phyloP scores from a whole-genome alignment of 1,140 invertebrate species.

The Achatina immaculata region DNA sequence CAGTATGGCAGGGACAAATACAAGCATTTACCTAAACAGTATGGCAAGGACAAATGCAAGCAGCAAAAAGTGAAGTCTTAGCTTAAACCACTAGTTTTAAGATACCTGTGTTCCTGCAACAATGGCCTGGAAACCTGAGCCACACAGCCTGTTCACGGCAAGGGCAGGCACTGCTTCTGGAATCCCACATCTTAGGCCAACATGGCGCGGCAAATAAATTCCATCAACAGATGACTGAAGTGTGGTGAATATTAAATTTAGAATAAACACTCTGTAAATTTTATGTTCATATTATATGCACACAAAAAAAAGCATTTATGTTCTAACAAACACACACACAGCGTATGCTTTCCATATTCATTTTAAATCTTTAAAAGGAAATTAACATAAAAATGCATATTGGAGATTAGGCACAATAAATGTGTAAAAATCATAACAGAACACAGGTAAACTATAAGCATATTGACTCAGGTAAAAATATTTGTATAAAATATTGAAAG shows the following conservation, averaged over 20 bases:
- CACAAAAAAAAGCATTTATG: neutral
- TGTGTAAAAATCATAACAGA: no score
- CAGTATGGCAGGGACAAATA: no score
- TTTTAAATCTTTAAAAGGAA: no score
- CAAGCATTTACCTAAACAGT: no score
- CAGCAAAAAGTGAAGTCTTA: neutral
- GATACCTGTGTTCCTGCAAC: constrained; percentile 89
- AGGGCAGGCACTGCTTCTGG: constrained; percentile 86
- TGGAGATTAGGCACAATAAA: no score
- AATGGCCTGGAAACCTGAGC: constrained; percentile 95
- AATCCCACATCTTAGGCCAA: constrained; percentile 85
- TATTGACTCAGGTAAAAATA: no score
- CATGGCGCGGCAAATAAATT: constrained; percentile 89
- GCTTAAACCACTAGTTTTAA: neutral
- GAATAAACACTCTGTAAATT: neutral
- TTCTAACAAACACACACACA: neutral
- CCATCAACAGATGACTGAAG: constrained; percentile 85
- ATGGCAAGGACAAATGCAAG: no score
- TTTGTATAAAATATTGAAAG: no score
- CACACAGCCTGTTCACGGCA: constrained; percentile 86
- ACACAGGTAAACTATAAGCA: no score
- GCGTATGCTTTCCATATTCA: neutral
- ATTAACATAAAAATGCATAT: no score
- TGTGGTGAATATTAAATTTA: no score
- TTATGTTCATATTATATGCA: neutral